Evolutionary conservation across 2,797 vertebrate species (phyloP).

Genomic region (Aldrovandia affinis): DNA sequence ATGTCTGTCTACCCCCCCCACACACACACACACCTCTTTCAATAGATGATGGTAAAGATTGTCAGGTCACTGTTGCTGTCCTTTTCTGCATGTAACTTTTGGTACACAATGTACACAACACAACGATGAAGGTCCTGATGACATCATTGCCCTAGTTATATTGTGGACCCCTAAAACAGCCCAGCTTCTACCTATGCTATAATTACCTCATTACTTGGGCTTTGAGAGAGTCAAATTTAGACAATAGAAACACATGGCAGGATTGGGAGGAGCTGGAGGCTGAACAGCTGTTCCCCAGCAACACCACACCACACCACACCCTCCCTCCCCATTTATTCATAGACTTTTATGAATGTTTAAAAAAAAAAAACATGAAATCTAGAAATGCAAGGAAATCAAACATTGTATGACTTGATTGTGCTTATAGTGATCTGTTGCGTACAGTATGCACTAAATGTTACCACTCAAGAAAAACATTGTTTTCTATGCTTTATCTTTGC

Average conservation of each 20-base stretch:
- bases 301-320: constrained; percentile 33
- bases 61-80: background rate
- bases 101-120: background rate
- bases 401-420: too few relatives aligned
- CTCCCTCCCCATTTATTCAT: too few relatives aligned
- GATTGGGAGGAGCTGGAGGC: constrained; percentile 48
- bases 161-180: background rate
- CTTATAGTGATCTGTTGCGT: background rate
- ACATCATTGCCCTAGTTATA: background rate
- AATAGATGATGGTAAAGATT: constrained; percentile 45
- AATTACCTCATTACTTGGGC: constrained; percentile 31
- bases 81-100: background rate
- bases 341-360: too few relatives aligned
- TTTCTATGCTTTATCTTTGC: background rate
- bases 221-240: constrained; percentile 48
- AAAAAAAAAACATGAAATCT: background rate
- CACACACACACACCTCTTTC: constrained; percentile 33
- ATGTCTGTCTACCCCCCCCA: background rate
- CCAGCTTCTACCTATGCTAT: constrained; percentile 5
- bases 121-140: background rate
- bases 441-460: background rate
- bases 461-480: background rate
- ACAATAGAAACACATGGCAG: constrained; percentile 72
- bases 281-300: constrained; percentile 64
- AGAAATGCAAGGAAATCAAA: background rate